A percentile compares a stretch with the other conserved stretches of the same genome.
phyloP scores from a whole-genome alignment of 2,797 vertebrate genomes.

The Emys orbicularis region DNA sequence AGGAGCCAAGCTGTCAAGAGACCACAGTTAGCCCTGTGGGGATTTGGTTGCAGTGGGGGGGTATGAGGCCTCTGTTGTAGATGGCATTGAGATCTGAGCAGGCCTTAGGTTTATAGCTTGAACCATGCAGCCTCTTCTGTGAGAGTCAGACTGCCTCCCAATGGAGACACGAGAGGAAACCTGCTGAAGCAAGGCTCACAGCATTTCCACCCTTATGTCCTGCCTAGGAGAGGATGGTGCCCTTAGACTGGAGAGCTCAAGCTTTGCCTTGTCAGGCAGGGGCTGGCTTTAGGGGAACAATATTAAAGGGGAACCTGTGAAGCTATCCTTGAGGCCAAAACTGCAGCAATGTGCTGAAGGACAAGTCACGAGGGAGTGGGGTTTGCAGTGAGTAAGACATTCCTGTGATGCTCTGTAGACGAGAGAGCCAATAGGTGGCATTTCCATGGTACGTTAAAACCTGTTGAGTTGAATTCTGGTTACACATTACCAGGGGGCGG shows the following conservation, averaged over 20 bases:
- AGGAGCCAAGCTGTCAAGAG: not conserved
- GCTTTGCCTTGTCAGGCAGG: not conserved
- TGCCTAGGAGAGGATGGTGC: not conserved
- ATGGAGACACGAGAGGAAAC: not conserved
- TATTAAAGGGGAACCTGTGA: not conserved
- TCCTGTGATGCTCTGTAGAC: fast-evolving
- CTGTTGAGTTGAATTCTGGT: not conserved
- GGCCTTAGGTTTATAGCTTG: not conserved
- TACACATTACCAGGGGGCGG: too few relatives aligned
- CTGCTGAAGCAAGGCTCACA: not conserved
- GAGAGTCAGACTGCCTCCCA: not conserved
- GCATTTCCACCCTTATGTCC: not conserved
- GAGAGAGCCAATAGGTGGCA: fast-evolving
- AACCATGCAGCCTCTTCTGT: too few relatives aligned
- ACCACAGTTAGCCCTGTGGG: not conserved
- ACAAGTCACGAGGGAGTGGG: not conserved
- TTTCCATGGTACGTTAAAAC: fast-evolving
- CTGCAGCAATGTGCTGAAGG: not conserved
- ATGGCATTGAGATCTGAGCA: not conserved
- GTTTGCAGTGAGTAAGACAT: not conserved
- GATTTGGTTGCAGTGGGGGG: not conserved
- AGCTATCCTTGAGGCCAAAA: not conserved
- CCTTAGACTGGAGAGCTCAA: not conserved
- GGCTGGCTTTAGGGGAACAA: not conserved
- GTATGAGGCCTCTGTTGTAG: not conserved